A percentile compares a stretch with the other conserved stretches of the same genome.
Evolutionary conservation across 2,797 vertebrate species (phyloP).

Genomic region (Hipposideros larvatus): DNA sequence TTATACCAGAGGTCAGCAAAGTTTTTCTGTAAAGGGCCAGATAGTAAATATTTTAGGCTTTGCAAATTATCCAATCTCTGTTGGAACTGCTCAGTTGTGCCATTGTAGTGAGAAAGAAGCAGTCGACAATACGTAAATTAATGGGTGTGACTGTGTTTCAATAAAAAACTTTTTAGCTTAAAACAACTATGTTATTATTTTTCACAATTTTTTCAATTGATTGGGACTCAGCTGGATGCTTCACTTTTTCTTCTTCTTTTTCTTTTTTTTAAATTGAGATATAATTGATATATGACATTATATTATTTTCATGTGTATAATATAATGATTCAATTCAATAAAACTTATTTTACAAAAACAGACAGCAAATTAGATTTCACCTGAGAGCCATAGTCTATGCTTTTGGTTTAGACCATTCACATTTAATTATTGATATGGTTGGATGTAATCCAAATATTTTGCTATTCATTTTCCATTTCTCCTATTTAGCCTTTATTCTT

Average conservation of each 20-base stretch:
- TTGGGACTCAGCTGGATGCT: background rate
- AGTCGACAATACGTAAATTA: background rate
- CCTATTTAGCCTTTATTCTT: background rate
- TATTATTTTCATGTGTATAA: background rate
- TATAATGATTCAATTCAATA: background rate
- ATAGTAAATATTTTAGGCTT: constrained; percentile 16
- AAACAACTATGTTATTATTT: background rate
- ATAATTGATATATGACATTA: background rate
- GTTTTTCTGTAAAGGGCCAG: background rate
- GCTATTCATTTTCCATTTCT: constrained; percentile 45
- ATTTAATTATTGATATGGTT: background rate
- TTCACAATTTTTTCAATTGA: background rate
- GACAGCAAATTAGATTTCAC: constrained; percentile 4
- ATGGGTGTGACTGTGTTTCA: background rate
- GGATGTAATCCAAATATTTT: background rate
- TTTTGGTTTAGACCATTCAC: background rate
- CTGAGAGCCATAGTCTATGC: background rate
- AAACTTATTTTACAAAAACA: constrained; percentile 35
- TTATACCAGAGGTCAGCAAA: background rate
- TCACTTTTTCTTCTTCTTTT: background rate
- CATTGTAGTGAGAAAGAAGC: background rate
- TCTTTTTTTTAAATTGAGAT: background rate
- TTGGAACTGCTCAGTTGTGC: background rate
- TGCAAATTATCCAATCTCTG: background rate
- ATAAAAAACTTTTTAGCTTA: constrained; percentile 5